phyloP scores from a whole-genome alignment of 2,888 invertebrate genomes.

The Mythimna albipuncta region DNA sequence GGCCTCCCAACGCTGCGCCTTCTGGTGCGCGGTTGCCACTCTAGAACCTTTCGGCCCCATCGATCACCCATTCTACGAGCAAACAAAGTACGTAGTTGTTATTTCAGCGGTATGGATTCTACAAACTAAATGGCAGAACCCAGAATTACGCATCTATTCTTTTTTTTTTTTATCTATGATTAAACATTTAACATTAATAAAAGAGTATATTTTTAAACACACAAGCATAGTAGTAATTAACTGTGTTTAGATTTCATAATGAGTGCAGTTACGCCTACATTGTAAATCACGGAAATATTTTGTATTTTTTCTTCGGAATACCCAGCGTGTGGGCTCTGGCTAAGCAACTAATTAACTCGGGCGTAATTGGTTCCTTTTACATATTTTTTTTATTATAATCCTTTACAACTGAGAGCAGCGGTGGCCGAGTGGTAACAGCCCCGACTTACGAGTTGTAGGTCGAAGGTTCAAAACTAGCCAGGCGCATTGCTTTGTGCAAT shows the following conservation, averaged over 20 bases:
- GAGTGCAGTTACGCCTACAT: conserved; percentile 3
- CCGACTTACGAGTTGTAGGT: too few relatives aligned
- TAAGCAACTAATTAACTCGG: conserved; percentile 9
- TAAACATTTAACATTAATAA: not conserved
- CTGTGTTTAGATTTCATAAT: conserved; percentile 36
- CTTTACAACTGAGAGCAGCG: too few relatives aligned
- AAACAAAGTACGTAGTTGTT: too few relatives aligned
- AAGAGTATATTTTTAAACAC: conserved; percentile 25
- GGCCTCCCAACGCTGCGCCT: too few relatives aligned
- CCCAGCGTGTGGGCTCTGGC: not conserved
- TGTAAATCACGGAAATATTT: conserved; percentile 3
- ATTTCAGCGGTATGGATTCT: too few relatives aligned
- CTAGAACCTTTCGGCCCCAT: too few relatives aligned
- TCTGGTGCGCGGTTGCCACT: too few relatives aligned
- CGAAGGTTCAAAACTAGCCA: too few relatives aligned
- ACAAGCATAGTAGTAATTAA: conserved; percentile 30
- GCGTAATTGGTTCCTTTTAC: not conserved
- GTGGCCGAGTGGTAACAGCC: too few relatives aligned
- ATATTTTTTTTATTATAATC: too few relatives aligned
- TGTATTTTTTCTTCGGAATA: conserved; percentile 16
- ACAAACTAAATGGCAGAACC: not conserved
- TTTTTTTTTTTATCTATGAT: conserved; percentile 14
- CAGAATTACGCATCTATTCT: not conserved
- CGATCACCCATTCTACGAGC: too few relatives aligned
- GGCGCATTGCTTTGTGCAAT: too few relatives aligned